Percentiles rank a stretch among this genome's conserved stretches.
These are phyloP conservation scores for Mohoua ochrocephala DNA, from an alignment of 2,113 vertebrate species.

Conservation along the genomic window DNA sequence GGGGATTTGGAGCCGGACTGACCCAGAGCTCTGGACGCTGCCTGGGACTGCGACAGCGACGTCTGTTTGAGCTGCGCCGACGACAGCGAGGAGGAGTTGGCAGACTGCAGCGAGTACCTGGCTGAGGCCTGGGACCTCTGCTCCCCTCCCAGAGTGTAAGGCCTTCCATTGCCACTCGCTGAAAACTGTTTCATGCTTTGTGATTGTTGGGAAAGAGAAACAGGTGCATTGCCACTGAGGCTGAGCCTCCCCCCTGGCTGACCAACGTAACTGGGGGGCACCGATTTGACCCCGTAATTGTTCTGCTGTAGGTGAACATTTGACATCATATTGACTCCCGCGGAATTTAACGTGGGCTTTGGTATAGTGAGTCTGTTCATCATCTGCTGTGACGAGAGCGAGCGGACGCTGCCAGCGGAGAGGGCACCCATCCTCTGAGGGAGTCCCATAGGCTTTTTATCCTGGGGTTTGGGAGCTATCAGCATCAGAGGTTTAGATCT, in stretches of 20 bases:
- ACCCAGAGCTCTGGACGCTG: constrained; percentile 70
- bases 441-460: constrained; percentile 88
- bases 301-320: constrained; percentile 87
- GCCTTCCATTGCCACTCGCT: constrained; percentile 79
- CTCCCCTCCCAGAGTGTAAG: constrained; percentile 74
- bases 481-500: constrained; percentile 90
- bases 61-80: constrained; percentile 81
- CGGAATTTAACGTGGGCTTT: constrained; percentile 86
- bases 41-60: constrained; percentile 74
- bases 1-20: constrained; percentile 74
- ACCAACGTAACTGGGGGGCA: constrained; percentile 74
- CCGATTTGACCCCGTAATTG: constrained; percentile 82
- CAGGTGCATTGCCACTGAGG: constrained; percentile 81
- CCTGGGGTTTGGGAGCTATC: constrained; percentile 87
- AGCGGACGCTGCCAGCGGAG: constrained; percentile 79
- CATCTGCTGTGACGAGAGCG: constrained; percentile 86
- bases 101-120: constrained; percentile 77
- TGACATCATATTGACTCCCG: constrained; percentile 83
- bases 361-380: constrained; percentile 86
- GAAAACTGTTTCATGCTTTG: constrained; percentile 90
- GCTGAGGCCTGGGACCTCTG: constrained; percentile 73
- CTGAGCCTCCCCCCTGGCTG: constrained; percentile 83
- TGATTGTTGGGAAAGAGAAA: constrained; percentile 87
- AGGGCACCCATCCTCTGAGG: constrained; percentile 86
- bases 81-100: constrained; percentile 75